phyloP scores from a whole-genome alignment of 2,113 vertebrate genomes.

The Dasyurus viverrinus region DNA sequence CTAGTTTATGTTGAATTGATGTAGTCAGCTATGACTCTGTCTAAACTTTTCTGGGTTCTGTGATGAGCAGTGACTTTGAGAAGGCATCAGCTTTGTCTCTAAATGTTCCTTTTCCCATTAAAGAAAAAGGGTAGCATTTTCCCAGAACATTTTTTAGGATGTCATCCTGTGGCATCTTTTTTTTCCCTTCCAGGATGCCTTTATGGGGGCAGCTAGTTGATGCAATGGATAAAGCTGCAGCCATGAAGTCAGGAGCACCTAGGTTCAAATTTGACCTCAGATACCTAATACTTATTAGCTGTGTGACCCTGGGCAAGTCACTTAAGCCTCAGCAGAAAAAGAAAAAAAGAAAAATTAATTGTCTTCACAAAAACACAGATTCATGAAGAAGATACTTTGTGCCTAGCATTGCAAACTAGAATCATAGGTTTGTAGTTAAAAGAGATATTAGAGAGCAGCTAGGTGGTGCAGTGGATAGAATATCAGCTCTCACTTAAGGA shows the following conservation, averaged over 20 bases:
- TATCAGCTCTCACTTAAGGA: no score
- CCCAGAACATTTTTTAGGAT: not conserved
- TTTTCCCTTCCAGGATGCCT: not conserved
- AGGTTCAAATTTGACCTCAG: no score
- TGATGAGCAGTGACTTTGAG: not conserved
- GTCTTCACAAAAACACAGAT: not conserved
- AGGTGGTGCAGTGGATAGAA: no score
- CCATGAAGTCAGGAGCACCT: no score
- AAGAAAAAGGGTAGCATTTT: not conserved
- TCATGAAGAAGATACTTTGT: not conserved
- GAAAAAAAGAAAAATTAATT: no score
- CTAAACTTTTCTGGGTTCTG: not conserved
- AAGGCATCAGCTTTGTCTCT: not conserved
- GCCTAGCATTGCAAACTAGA: not conserved
- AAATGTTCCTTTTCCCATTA: not conserved
- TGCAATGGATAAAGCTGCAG: no score
- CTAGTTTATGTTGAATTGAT: not conserved
- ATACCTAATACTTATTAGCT: no score
- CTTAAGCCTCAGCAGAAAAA: no score
- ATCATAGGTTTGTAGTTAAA: not conserved
- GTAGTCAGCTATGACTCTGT: fast-evolving
- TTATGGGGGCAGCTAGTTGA: not conserved
- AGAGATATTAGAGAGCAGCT: not conserved
- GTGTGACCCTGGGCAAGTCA: no score
- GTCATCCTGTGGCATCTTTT: not conserved